Evolutionary conservation across 2,113 vertebrate species (phyloP), one percentile per base, ranked within the genome.

Genomic region (Meleagris gallopavo): DNA sequence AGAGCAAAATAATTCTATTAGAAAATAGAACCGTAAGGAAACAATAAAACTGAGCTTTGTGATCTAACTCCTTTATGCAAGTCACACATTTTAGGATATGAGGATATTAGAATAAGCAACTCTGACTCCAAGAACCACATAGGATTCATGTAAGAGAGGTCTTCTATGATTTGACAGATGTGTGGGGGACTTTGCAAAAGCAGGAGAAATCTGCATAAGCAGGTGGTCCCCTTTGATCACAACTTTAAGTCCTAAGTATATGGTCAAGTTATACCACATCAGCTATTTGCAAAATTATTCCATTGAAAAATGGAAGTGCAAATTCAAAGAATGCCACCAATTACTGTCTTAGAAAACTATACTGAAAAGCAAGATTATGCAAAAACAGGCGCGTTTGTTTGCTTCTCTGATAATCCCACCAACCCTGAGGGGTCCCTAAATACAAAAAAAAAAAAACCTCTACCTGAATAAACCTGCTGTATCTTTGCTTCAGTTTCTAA

Each of bases 1-100:
- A 95, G 10, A 90, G n/a, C 5, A 84, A 94, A 84, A 55, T 64
- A 73, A 43, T 87, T 81, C 34, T 61, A 61, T 74, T 85, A 64
- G 46, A 83, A 81, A 89, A 70, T 8, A 84, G 58, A 95, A 75
- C 27, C 86, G 52, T 74, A 64, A 90, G 60, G 38, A 95, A 88
- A 19, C 50, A 86, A 74, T 92, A 69, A 94, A 94, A 89, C 34
- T 36, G 41, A 57, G 57, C 3, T 77, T 78, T 65, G 57, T 80
- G 89, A 78, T 90, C 55, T 66, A 70, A 58, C 41, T 83, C 64
- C 52, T 67, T 60, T 61, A 10, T 2, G 1, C 8, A 88, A 55
- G n/a, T 17, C 20, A 50, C 30, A 29, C 20, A 86, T 86, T 12
- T 80, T 32, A 67, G 48, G 36, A n/a, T n/a, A n/a, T n/a, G n/a